Percentiles rank a stretch among this genome's conserved stretches.
Evolutionary conservation across 1,140 invertebrate genomes (phyloP).

Genomic region (Cyrtorhinus lividipennis): DNA sequence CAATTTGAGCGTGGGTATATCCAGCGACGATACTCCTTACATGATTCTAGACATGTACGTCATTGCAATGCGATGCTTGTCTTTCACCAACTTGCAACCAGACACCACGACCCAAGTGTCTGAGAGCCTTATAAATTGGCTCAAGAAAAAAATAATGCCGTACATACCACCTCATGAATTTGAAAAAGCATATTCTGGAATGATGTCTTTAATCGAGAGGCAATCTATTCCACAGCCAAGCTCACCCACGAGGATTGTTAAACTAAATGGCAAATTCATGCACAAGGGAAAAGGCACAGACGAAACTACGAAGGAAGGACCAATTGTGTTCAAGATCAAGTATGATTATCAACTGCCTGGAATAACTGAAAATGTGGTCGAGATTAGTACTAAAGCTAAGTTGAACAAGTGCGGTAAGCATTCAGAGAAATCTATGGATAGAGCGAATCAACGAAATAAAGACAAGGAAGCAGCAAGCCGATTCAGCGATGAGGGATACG

Average conservation of each 20-base stretch:
- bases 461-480: neutral
- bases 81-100: neutral
- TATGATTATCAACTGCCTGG: neutral
- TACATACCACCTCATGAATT: neutral
- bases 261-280: neutral
- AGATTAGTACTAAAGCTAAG: neutral
- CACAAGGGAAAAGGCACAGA: neutral
- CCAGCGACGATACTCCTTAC: neutral
- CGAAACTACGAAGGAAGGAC: neutral
- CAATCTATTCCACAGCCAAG: neutral
- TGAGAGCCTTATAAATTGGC: neutral
- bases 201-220: neutral
- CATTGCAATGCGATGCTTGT: neutral
- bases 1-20: neutral
- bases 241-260: neutral
- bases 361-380: neutral
- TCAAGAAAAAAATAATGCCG: neutral
- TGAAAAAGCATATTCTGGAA: neutral
- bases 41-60: conserved; percentile 3
- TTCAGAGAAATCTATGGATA: neutral
- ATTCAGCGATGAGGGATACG: neutral
- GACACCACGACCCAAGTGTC: neutral
- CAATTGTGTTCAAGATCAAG: neutral
- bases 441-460: too few species aligned
- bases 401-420: neutral